phyloP scores from a whole-genome alignment of 2,888 invertebrate genomes.

The Dryobota labecula region DNA sequence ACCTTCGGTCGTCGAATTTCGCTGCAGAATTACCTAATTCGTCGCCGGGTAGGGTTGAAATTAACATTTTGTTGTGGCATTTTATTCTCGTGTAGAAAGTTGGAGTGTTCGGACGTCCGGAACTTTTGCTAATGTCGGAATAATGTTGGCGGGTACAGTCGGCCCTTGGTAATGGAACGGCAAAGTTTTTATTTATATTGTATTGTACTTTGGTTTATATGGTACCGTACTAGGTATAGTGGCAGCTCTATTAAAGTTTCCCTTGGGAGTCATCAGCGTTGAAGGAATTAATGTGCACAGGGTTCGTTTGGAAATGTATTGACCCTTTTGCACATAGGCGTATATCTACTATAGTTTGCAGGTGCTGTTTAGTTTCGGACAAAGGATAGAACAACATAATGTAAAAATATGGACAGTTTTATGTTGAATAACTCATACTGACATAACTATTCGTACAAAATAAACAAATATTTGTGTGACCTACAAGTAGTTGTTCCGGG shows the following conservation, averaged over 20 bases:
- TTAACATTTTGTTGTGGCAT: slow-evolving; percentile 81
- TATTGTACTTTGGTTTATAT: slow-evolving; percentile 68
- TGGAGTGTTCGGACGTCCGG: slow-evolving; percentile 76
- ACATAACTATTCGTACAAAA: background rate
- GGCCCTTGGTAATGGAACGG: slow-evolving; percentile 69
- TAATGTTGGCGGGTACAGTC: slow-evolving; percentile 75
- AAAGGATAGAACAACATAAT: background rate
- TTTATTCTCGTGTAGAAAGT: slow-evolving; percentile 78
- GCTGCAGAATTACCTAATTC: slow-evolving; percentile 74
- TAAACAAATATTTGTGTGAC: too few species aligned
- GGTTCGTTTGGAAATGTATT: slow-evolving; percentile 59
- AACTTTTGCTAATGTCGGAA: slow-evolving; percentile 84
- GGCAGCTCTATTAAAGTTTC: slow-evolving; percentile 61
- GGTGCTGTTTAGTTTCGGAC: background rate
- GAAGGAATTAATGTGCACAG: slow-evolving; percentile 52
- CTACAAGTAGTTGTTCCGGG: too few species aligned
- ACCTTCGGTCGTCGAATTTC: slow-evolving; percentile 63
- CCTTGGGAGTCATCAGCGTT: slow-evolving; percentile 62
- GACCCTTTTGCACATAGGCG: slow-evolving; percentile 40
- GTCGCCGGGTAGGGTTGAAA: slow-evolving; percentile 78
- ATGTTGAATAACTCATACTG: background rate
- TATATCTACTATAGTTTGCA: background rate
- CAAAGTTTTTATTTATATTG: slow-evolving; percentile 72
- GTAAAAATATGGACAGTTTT: background rate
- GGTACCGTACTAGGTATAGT: slow-evolving; percentile 58